Evolutionary conservation across 2,888 invertebrate species (phyloP), one percentile per base, ranked within the genome.

Genomic region (Andrena bucephala): DNA sequence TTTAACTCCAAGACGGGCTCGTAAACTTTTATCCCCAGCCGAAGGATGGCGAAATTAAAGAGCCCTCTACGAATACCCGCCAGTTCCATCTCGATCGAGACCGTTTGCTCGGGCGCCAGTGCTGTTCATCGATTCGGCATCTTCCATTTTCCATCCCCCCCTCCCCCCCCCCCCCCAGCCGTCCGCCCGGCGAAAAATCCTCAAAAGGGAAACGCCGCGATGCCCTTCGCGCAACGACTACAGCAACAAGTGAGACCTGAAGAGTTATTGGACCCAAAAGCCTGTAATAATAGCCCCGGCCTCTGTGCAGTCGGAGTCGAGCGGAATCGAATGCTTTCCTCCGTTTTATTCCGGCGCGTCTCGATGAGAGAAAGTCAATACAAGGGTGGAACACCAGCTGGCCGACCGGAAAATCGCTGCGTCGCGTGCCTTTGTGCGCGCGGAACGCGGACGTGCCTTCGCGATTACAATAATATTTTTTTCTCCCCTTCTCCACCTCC

Each of bases 251-350:
- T 85, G 85, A 85, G 82, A 82, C 76, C 70, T 57, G 85, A 81
- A 79, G 84, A 85, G 85, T 77, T 85, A 85, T 85, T 82, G 82
- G 85, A 85, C 78, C 82, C 78, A 85, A 85, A 85, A 85, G 85
- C 73, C 77, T 78, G 85, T 83, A 82, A 85, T 85, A 85, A 85
- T 82, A 78, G 83, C 74, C 69, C 66, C 60, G 66, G 62, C 36
- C 78, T 70, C 69, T 67, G 60, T 66, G 60, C 48, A 66, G 52
- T 27, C 67, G 52, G 77, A 81, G 63, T 66, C 75, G 72, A 80
- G 83, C 78, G 82, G 63, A 83, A 84, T 85, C 77, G 81, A 85
- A 66, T 71, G 78, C 67, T 60, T 70, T 72, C 62, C 67, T 59
- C 42, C 79, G 70, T 81, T 85, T 85, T 77, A 84, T 85, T 72